phyloP scores from a whole-genome alignment of 2,113 vertebrate species.

The Sminthopsis crassicaudata region DNA sequence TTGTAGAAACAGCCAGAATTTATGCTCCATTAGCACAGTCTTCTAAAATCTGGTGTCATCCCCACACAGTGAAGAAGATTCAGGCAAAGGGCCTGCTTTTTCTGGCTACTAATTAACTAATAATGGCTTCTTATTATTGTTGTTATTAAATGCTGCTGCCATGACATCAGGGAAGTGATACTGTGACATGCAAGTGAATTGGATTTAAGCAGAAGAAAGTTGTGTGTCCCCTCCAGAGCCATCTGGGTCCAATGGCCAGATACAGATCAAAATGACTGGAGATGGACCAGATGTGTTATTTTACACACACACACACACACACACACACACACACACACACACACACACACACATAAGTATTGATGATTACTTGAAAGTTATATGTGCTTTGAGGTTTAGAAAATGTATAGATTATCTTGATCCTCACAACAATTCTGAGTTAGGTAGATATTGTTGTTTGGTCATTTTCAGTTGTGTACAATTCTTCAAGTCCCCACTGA shows the following conservation, averaged over 20 bases:
- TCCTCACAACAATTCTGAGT: background rate
- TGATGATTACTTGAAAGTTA: background rate
- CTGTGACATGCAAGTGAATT: too few species aligned
- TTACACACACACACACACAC: too few species aligned
- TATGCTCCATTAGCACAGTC: background rate
- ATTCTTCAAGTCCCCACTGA: too few species aligned
- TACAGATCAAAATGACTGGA: too few species aligned
- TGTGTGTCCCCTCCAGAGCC: too few species aligned
- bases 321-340: too few species aligned
- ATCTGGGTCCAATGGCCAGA: too few species aligned
- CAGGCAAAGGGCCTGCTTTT: background rate
- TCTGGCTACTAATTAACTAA: background rate
- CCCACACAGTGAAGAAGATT: background rate
- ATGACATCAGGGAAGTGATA: too few species aligned
- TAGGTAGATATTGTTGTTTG: background rate
- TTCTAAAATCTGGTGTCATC: background rate
- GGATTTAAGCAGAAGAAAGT: too few species aligned
- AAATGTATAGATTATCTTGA: background rate
- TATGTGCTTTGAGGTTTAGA: background rate
- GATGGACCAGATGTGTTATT: too few species aligned
- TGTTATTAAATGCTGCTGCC: too few species aligned
- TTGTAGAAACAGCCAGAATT: background rate
- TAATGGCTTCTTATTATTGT: background rate
- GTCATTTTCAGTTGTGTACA: too few species aligned
- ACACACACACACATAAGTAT: background rate